phyloP scores from a whole-genome alignment of 2,113 vertebrate species.

The Abramis brama region DNA sequence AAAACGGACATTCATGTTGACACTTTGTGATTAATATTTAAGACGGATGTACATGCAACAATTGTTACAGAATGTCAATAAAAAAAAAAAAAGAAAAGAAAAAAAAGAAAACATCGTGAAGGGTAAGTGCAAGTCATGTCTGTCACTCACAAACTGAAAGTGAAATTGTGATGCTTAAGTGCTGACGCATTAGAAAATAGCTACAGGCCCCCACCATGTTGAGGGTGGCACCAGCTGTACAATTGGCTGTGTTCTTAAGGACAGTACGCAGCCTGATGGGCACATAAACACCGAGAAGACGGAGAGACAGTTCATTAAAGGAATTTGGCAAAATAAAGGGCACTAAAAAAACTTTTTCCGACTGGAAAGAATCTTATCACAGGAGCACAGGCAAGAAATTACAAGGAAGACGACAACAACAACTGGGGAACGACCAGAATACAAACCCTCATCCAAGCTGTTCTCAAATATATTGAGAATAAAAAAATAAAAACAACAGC shows the following conservation, averaged over 20 bases:
- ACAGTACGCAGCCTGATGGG: not conserved
- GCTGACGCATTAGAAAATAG: not conserved
- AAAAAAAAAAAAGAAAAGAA: too few species aligned
- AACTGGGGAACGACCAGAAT: not conserved
- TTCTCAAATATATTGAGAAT: too few species aligned
- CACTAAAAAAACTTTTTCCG: too few species aligned
- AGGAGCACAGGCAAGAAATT: not conserved
- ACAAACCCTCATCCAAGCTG: not conserved
- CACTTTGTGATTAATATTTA: too few species aligned
- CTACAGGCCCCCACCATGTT: not conserved
- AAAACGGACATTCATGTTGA: too few species aligned
- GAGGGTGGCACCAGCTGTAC: not conserved
- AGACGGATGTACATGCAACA: too few species aligned
- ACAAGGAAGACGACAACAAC: not conserved
- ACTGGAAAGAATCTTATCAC: not conserved
- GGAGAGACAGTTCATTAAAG: not conserved
- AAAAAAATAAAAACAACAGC: not conserved
- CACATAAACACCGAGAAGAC: not conserved
- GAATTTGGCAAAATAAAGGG: too few species aligned
- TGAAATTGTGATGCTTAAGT: not conserved
- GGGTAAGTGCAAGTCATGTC: not conserved
- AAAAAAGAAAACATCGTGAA: too few species aligned
- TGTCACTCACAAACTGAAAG: not conserved
- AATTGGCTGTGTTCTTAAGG: not conserved
- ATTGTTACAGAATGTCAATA: too few species aligned